phyloP scores from a whole-genome alignment of 2,113 vertebrate species.

The Amblyopsis rosae region DNA sequence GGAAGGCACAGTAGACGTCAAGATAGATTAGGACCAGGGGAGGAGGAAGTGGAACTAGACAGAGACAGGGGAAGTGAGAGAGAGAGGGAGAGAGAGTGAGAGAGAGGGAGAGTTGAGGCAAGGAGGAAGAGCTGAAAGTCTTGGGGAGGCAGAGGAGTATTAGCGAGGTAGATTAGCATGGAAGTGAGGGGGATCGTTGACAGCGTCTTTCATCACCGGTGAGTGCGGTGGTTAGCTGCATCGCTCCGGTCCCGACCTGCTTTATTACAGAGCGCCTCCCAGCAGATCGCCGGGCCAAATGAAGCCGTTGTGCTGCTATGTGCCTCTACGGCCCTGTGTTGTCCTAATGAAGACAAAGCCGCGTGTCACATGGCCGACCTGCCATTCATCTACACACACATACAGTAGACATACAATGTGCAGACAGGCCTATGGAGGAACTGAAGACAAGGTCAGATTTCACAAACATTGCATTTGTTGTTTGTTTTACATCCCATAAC shows the following conservation, averaged over 20 bases:
- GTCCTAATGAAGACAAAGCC: constrained; percentile 84
- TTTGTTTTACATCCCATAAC: constrained; percentile 7
- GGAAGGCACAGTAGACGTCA: constrained; percentile 22
- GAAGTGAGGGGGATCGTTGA: constrained; percentile 72
- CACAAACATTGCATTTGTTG: constrained; percentile 21
- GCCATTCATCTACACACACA: constrained; percentile 47
- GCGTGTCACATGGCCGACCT: constrained; percentile 61
- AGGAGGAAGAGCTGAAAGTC: constrained; percentile 15
- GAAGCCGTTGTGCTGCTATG: constrained; percentile 71
- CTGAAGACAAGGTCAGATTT: constrained; percentile 35
- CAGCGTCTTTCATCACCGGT: constrained; percentile 81
- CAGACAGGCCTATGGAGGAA: constrained; percentile 12
- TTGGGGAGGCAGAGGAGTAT: constrained; percentile 27
- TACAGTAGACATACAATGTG: background rate
- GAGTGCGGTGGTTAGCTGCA: constrained; percentile 70
- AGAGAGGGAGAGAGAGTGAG: constrained; percentile 2
- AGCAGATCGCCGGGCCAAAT: constrained; percentile 84
- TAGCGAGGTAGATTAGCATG: constrained; percentile 50
- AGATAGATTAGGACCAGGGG: constrained; percentile 29
- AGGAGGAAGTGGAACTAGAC: constrained; percentile 22
- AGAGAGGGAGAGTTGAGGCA: constrained; percentile 7
- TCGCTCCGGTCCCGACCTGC: constrained; percentile 84
- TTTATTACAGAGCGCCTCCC: constrained; percentile 82
- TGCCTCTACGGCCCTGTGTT: constrained; percentile 31
- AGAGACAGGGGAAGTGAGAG: constrained; percentile 5